A percentile compares a stretch with the other conserved stretches of the same genome.
These are phyloP conservation scores for Exocentrus adspersus DNA, from an alignment of 2,888 invertebrate genomes.

Conservation along the genomic window DNA sequence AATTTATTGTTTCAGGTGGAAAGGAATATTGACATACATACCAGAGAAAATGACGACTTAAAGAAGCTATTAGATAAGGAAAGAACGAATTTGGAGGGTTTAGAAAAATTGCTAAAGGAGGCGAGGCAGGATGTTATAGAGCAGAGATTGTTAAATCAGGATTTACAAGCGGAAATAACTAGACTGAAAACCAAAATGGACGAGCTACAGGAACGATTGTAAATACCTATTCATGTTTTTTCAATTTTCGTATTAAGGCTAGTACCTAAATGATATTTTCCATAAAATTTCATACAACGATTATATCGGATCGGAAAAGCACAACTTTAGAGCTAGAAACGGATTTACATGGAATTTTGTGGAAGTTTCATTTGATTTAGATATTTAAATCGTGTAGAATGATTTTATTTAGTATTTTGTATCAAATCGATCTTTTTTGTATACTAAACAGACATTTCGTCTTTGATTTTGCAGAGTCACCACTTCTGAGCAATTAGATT, in stretches of 20 bases:
- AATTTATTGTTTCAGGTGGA: conserved; percentile 64
- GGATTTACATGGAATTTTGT: too few relatives aligned
- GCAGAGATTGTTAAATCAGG: conserved; percentile 71
- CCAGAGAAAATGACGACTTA: conserved; percentile 62
- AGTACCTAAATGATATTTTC: too few relatives aligned
- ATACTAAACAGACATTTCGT: background rate
- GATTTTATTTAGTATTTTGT: too few relatives aligned
- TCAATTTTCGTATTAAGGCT: too few relatives aligned
- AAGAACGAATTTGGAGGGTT: conserved; percentile 65
- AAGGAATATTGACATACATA: conserved; percentile 64
- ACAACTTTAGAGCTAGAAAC: too few relatives aligned
- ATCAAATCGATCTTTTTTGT: too few relatives aligned
- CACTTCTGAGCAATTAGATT: conserved; percentile 62
- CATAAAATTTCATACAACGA: too few relatives aligned
- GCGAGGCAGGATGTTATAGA: conserved; percentile 72
- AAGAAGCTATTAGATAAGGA: conserved; percentile 63
- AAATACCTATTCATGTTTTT: conserved; percentile 58
- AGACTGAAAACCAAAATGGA: conserved; percentile 67
- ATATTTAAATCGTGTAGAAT: too few relatives aligned
- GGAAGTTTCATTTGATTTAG: too few relatives aligned
- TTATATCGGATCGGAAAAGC: too few relatives aligned
- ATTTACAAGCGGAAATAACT: conserved; percentile 72
- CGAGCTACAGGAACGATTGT: conserved; percentile 67
- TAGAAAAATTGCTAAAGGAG: conserved; percentile 68
- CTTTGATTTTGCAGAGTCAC: conserved; percentile 41